A percentile compares a stretch with the other conserved stretches of the same genome.
Conservation (phyloP, 2,113 vertebrate genomes). For the Poecilia latipinna region DNA sequence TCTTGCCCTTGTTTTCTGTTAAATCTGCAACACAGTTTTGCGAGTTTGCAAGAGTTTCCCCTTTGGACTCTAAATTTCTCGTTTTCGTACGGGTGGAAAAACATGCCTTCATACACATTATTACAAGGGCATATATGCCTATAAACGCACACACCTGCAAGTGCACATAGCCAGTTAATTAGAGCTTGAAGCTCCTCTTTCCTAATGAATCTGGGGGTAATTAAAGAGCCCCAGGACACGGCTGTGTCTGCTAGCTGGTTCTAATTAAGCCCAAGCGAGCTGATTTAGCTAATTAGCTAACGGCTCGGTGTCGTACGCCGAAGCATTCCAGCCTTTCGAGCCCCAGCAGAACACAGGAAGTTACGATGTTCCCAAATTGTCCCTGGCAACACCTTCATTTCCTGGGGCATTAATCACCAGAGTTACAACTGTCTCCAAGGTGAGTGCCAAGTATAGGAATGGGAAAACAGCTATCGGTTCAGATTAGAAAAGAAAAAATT, state of each 20-base stretch:
- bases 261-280: conserved; percentile 83
- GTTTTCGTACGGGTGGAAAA: conserved; percentile 38
- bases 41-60: conserved; percentile 51
- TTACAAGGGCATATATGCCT: conserved; percentile 21
- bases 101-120: conserved; percentile 27
- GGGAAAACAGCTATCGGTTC: background rate
- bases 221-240: conserved; percentile 76
- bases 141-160: conserved; percentile 21
- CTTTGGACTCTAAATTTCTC: conserved; percentile 37
- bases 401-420: conserved; percentile 74
- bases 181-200: conserved; percentile 68
- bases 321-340: conserved; percentile 68
- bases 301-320: conserved; percentile 68
- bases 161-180: conserved; percentile 69
- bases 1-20: conserved; percentile 14
- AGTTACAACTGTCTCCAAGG: conserved; percentile 59
- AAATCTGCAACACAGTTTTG: conserved; percentile 50
- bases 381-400: conserved; percentile 76
- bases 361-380: conserved; percentile 61
- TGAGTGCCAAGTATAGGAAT: conserved; percentile 29
- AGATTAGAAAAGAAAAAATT: background rate
- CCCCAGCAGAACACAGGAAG: conserved; percentile 66
- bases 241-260: conserved; percentile 73
- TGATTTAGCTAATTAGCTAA: conserved; percentile 83
- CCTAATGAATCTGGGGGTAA: conserved; percentile 75